phyloP scores from a whole-genome alignment of 37 sponge, comb jelly and placozoan species.

The Bolinopsis microptera region DNA sequence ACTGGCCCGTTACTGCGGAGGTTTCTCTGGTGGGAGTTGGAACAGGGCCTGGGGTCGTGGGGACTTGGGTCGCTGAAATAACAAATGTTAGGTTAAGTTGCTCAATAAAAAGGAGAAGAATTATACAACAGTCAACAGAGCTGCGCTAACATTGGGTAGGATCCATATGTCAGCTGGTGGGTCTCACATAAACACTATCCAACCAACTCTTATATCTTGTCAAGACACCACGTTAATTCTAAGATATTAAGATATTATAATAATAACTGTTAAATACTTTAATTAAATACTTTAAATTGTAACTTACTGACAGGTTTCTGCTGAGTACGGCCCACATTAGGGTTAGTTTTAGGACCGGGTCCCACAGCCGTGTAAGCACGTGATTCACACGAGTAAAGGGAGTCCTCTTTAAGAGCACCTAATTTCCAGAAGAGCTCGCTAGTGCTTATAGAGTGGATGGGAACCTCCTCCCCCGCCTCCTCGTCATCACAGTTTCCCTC shows the following conservation, averaged over 20 bases:
- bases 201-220: no score
- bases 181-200: no score
- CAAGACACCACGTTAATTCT: no score
- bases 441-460: not conserved
- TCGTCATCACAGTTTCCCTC: slow-evolving; percentile 14
- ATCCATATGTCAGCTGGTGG: no score
- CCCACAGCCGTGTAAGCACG: not conserved
- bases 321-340: not conserved
- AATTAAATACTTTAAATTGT: no score
- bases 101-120: no score
- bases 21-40: not conserved
- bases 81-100: no score
- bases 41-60: not conserved
- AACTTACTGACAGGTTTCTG: not conserved
- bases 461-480: not conserved
- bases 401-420: not conserved
- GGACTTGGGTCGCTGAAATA: no score
- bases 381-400: not conserved
- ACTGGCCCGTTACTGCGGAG: not conserved
- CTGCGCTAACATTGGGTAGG: no score
- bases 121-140: no score
- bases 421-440: not conserved
- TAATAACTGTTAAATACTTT: no score
- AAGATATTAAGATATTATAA: no score
- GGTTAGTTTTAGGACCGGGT: not conserved